Evolutionary conservation across 1,140 invertebrate species (phyloP).

Genomic region (Pseudomyrmex sp.): DNA sequence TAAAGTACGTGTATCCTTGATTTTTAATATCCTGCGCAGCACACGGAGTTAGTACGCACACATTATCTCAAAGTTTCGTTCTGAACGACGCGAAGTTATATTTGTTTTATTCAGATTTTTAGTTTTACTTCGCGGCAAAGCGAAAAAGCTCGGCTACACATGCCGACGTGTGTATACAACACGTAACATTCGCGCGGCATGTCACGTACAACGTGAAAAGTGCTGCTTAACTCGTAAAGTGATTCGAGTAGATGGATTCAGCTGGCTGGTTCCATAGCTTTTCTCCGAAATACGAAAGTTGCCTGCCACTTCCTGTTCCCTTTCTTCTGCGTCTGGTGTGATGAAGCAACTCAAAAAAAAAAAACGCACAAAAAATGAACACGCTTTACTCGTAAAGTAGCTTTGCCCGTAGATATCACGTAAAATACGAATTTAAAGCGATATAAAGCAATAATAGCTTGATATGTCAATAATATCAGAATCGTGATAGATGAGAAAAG

Average conservation of each 20-base stretch:
- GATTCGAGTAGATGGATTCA: slow-evolving; percentile 49
- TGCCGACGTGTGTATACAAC: slow-evolving; percentile 36
- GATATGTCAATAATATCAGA: too few species aligned
- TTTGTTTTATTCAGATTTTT: slow-evolving; percentile 45
- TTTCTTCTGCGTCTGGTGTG: slow-evolving; percentile 1
- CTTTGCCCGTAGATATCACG: too few species aligned
- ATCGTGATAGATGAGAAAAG: too few species aligned
- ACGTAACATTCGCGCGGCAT: slow-evolving; percentile 31
- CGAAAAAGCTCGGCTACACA: slow-evolving; percentile 3
- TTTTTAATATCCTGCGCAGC: too few species aligned
- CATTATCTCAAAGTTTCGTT: background rate
- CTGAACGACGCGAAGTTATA: slow-evolving; percentile 28
- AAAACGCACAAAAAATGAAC: too few species aligned
- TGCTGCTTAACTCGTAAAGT: slow-evolving; percentile 57
- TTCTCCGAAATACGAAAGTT: slow-evolving; percentile 40
- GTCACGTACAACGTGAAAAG: slow-evolving; percentile 55
- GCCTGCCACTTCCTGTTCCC: slow-evolving; percentile 15
- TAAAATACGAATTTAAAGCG: too few species aligned
- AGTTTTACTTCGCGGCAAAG: slow-evolving; percentile 21
- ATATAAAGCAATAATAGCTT: too few species aligned
- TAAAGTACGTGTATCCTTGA: too few species aligned
- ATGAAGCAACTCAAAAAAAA: slow-evolving; percentile 2
- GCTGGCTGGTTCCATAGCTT: slow-evolving; percentile 7
- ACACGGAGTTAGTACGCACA: too few species aligned
- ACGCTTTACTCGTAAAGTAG: too few species aligned